Percentiles rank a stretch among this genome's conserved stretches.
Evolutionary conservation across 1,140 invertebrate species (phyloP).

Genomic region (Magallana ariakensis): DNA sequence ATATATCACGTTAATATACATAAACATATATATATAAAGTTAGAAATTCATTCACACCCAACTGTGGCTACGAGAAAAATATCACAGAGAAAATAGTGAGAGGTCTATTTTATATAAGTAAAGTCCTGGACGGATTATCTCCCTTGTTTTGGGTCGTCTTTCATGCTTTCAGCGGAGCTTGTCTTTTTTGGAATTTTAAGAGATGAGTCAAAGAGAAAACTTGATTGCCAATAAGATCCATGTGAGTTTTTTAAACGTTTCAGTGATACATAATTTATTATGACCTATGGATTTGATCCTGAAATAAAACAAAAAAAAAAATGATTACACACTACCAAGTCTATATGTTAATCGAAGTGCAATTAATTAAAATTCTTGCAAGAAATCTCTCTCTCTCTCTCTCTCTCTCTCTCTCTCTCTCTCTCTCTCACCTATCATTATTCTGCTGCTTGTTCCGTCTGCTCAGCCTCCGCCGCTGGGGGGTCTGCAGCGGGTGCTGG

Average conservation of each 20-base stretch:
- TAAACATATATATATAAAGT: not conserved
- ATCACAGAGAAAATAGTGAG: not conserved
- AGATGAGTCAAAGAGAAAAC: constrained; percentile 16
- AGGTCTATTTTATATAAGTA: not conserved
- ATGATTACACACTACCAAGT: too few species aligned
- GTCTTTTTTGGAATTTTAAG: not conserved
- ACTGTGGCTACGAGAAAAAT: not conserved
- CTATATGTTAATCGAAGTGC: too few species aligned
- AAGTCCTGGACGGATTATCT: constrained; percentile 7
- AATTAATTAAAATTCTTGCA: too few species aligned
- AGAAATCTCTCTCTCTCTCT: too few species aligned
- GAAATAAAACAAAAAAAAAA: not conserved
- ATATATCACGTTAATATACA: not conserved
- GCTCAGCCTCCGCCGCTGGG: not conserved
- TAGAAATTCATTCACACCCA: not conserved
- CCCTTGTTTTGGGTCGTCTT: not conserved
- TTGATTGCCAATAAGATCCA: not conserved
- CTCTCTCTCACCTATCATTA: not conserved
- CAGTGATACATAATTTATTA: constrained; percentile 26
- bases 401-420: too few species aligned
- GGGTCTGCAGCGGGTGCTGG: not conserved
- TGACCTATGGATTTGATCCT: constrained; percentile 15
- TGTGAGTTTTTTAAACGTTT: not conserved
- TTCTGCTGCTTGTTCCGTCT: constrained; percentile 25
- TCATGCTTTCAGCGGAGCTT: not conserved